phyloP scores from a whole-genome alignment of 1,140 invertebrate species.

The Zaprionus camerounensis region DNA sequence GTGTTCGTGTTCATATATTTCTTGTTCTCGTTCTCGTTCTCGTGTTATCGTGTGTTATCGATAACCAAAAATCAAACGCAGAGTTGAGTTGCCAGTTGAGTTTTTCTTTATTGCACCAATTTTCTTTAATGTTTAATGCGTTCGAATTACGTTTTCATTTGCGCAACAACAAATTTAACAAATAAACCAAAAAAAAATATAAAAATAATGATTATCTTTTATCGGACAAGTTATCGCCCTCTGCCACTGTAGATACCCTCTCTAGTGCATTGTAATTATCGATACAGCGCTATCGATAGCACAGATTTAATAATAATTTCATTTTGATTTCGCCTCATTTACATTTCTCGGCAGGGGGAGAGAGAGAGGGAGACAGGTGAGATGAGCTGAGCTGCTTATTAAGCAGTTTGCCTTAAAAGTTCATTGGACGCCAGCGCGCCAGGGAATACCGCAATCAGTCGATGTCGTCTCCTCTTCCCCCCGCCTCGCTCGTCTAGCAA shows the following conservation, averaged over 20 bases:
- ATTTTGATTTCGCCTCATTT: background rate
- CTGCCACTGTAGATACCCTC: background rate
- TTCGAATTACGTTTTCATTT: constrained; percentile 16
- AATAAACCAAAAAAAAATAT: constrained; percentile 12
- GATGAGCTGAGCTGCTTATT: constrained; percentile 17
- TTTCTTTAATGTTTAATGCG: constrained; percentile 8
- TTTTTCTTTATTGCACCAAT: constrained; percentile 29
- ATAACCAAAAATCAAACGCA: constrained; percentile 25
- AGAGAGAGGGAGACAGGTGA: background rate
- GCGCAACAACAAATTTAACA: constrained; percentile 34
- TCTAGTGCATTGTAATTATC: background rate
- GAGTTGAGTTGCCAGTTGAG: constrained; percentile 22
- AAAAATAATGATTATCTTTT: background rate
- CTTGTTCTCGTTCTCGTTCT: constrained; percentile 39
- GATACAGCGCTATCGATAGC: constrained; percentile 1
- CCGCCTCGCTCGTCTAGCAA: background rate
- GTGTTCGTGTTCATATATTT: constrained; percentile 15
- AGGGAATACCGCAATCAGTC: constrained; percentile 28
- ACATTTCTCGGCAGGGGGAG: background rate
- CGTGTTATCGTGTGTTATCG: constrained; percentile 26
- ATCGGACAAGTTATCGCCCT: background rate
- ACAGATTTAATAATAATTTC: background rate
- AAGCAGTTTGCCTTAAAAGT: constrained; percentile 26
- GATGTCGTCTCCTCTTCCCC: background rate
- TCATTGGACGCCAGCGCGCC: constrained; percentile 24